A percentile compares a stretch with the other conserved stretches of the same genome.
Evolutionary conservation across 2,888 invertebrate species (phyloP).

Genomic region (Ernsta delagoae): DNA sequence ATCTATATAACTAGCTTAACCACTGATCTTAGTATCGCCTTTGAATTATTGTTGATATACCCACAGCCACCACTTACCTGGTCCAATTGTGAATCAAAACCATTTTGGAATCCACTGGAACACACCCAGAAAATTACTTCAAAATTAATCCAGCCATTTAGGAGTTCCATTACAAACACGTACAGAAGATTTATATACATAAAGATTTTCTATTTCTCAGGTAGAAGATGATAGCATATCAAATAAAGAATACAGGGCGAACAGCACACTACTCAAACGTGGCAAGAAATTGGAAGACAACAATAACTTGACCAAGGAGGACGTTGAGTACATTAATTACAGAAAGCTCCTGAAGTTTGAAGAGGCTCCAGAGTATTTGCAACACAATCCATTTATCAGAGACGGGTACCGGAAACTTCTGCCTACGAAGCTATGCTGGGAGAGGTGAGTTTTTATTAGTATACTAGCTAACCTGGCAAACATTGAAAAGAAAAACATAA

Average conservation of each 20-base stretch:
- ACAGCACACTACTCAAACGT: conserved; percentile 61
- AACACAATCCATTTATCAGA: conserved; percentile 94
- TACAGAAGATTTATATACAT: no score
- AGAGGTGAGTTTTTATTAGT: conserved; percentile 86
- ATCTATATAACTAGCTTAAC: no score
- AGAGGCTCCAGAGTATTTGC: conserved; percentile 92
- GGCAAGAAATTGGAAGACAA: conserved; percentile 78
- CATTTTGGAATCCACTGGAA: no score
- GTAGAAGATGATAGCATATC: conserved; percentile 62
- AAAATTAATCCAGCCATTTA: no score
- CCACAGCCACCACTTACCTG: no score
- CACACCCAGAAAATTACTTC: no score
- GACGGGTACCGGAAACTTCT: conserved; percentile 94
- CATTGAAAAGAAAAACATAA: no score
- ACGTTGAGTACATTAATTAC: conserved; percentile 77
- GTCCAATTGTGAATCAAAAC: no score
- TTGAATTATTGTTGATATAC: no score
- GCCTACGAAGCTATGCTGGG: conserved; percentile 92
- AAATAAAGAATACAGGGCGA: conserved; percentile 57
- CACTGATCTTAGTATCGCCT: no score
- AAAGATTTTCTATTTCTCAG: conserved; percentile 44
- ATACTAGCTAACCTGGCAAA: no score
- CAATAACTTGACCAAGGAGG: conserved; percentile 77
- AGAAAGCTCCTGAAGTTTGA: conserved; percentile 76
- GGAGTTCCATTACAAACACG: no score